phyloP scores from a whole-genome alignment of 2,888 invertebrate species.

The Pharmacophagus antenor region DNA sequence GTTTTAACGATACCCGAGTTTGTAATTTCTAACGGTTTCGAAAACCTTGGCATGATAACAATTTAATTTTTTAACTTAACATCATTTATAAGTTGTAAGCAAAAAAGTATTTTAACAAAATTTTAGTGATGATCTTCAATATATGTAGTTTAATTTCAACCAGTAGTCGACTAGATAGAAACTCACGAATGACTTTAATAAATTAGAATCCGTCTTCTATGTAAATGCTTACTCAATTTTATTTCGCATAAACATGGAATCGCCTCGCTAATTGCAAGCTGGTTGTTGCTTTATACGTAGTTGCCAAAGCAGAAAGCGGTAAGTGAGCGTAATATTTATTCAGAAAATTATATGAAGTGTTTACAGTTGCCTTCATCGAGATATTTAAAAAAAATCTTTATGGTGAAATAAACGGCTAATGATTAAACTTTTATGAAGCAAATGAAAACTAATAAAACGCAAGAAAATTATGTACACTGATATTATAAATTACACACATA shows the following conservation, averaged over 20 bases:
- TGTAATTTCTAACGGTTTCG: slow-evolving; percentile 16
- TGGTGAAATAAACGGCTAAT: neutral
- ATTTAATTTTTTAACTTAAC: too few relatives aligned
- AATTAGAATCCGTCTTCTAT: slow-evolving; percentile 44
- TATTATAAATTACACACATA: too few relatives aligned
- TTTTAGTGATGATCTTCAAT: slow-evolving; percentile 17
- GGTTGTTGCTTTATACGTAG: slow-evolving; percentile 43
- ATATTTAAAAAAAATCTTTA: neutral
- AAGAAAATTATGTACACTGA: too few relatives aligned
- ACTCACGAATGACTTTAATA: slow-evolving; percentile 40
- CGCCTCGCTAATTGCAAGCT: slow-evolving; percentile 45
- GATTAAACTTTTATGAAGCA: neutral
- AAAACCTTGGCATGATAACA: neutral
- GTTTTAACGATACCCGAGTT: slow-evolving; percentile 30
- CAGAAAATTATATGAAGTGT: slow-evolving; percentile 33
- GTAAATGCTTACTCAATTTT: slow-evolving; percentile 50
- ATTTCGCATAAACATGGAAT: slow-evolving; percentile 57
- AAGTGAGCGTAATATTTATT: slow-evolving; percentile 46
- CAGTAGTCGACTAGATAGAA: slow-evolving; percentile 43
- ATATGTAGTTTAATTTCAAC: slow-evolving; percentile 33
- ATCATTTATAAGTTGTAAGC: too few relatives aligned
- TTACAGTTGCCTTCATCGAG: neutral
- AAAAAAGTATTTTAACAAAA: neutral
- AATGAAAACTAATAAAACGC: neutral
- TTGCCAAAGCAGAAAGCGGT: slow-evolving; percentile 67